Conservation (phyloP, 2,797 vertebrate genomes). For the Malacoctenus gilli region DNA sequence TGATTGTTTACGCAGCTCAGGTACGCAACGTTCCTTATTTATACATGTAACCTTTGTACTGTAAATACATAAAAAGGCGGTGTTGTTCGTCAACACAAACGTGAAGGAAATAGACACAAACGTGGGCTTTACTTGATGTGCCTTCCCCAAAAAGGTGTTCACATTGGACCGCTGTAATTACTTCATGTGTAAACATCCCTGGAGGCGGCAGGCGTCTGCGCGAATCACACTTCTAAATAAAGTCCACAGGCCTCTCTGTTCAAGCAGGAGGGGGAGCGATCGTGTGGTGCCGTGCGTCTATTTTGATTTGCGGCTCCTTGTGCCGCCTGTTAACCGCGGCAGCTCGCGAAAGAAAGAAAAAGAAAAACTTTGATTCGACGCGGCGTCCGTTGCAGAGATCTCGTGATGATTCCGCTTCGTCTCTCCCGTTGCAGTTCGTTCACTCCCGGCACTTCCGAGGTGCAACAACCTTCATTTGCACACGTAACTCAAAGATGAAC, state of each 20-base stretch:
- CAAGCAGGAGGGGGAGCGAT: neutral
- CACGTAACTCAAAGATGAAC: neutral
- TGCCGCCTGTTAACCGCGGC: too few relatives aligned
- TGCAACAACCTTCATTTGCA: neutral
- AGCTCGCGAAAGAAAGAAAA: too few relatives aligned
- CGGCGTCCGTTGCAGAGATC: too few relatives aligned
- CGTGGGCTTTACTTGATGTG: conserved; percentile 1
- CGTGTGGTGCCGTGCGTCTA: too few relatives aligned
- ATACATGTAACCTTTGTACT: too few relatives aligned
- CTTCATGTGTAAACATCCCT: conserved; percentile 2
- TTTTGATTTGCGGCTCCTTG: too few relatives aligned
- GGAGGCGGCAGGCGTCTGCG: conserved; percentile 32
- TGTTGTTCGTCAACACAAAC: too few relatives aligned
- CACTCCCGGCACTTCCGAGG: neutral
- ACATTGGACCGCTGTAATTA: conserved; percentile 51
- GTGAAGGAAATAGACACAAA: too few relatives aligned
- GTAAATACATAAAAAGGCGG: too few relatives aligned
- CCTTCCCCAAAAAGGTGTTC: conserved; percentile 36
- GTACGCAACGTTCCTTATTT: too few relatives aligned
- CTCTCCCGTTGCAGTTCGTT: neutral
- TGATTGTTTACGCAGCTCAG: too few relatives aligned
- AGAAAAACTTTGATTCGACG: too few relatives aligned
- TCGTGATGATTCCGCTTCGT: neutral
- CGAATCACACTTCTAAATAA: conserved; percentile 18
- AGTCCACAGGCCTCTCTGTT: neutral